These are phyloP conservation scores for Corydoras maculifer DNA, from an alignment of 2,113 vertebrate species.

Conservation along the genomic window DNA sequence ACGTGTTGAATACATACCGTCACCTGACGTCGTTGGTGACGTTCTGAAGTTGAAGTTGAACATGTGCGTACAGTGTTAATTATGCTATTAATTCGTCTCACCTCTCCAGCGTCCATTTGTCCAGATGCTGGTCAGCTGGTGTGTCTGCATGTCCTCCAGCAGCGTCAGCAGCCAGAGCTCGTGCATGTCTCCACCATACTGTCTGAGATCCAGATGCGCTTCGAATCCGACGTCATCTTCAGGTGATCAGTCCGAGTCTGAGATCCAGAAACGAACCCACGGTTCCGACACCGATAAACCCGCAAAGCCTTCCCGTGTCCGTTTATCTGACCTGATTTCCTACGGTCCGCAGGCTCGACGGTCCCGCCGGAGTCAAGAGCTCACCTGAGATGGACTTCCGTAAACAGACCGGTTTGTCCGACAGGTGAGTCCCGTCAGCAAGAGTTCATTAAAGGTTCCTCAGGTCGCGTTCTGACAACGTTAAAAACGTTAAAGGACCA, in stretches of 20 bases:
- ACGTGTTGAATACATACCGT: too few relatives aligned
- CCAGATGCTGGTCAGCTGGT: background rate
- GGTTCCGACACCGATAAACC: too few relatives aligned
- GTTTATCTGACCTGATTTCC: too few relatives aligned
- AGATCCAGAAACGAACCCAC: too few relatives aligned
- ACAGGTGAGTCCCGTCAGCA: background rate
- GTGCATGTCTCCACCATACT: background rate
- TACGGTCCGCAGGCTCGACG: too few relatives aligned
- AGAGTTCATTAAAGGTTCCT: too few relatives aligned
- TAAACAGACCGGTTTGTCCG: background rate
- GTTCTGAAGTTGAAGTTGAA: too few relatives aligned
- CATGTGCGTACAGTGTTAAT: background rate
- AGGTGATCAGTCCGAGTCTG: background rate
- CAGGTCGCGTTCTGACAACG: too few relatives aligned
- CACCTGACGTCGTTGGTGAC: too few relatives aligned
- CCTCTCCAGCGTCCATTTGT: constrained; percentile 1
- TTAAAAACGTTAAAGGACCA: too few relatives aligned
- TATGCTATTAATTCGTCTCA: background rate
- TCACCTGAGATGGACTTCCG: background rate
- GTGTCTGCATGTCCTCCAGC: background rate
- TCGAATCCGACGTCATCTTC: background rate
- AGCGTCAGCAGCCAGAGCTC: background rate
- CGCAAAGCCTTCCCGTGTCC: too few relatives aligned
- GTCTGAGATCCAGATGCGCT: background rate
- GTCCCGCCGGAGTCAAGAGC: too few relatives aligned